Percentiles rank a stretch among this genome's conserved stretches.
Evolutionary conservation across 2,888 invertebrate species (phyloP).

Genomic region (Syrphus vitripennis): DNA sequence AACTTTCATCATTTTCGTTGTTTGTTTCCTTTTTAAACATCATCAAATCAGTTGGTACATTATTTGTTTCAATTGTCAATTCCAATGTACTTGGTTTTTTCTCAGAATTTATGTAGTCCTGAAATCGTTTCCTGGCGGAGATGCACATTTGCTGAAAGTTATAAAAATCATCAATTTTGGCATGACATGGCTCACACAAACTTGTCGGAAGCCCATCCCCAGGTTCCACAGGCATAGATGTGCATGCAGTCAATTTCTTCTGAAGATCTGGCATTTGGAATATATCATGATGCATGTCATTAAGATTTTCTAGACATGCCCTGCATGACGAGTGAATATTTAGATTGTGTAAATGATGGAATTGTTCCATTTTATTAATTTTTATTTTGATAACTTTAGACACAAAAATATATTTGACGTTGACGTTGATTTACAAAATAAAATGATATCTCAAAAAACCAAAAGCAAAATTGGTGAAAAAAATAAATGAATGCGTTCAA

Average conservation of each 20-base stretch:
- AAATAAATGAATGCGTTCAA: background rate
- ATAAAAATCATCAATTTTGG: conserved; percentile 77
- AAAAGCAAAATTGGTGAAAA: background rate
- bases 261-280: conserved; percentile 77
- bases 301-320: conserved; percentile 76
- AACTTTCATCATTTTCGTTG: background rate
- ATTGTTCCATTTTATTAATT: conserved; percentile 10
- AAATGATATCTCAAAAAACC: background rate
- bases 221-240: conserved; percentile 77
- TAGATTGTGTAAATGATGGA: conserved; percentile 72
- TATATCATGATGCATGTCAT: conserved; percentile 76
- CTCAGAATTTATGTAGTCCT: conserved; percentile 75
- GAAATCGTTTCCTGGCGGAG: conserved; percentile 77
- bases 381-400: background rate
- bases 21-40: background rate
- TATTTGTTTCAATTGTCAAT: background rate
- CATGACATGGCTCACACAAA: conserved; percentile 76
- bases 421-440: background rate
- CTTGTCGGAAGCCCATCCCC: conserved; percentile 78
- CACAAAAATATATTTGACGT: background rate
- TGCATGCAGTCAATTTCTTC: conserved; percentile 77
- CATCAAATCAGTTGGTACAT: background rate
- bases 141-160: conserved; percentile 78
- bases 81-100: conserved; percentile 64
- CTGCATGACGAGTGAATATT: conserved; percentile 78